Percentiles rank a stretch among this genome's conserved stretches.
Evolutionary conservation across 2,888 invertebrate genomes (phyloP).

Genomic region (Ferdinandea cuprea): DNA sequence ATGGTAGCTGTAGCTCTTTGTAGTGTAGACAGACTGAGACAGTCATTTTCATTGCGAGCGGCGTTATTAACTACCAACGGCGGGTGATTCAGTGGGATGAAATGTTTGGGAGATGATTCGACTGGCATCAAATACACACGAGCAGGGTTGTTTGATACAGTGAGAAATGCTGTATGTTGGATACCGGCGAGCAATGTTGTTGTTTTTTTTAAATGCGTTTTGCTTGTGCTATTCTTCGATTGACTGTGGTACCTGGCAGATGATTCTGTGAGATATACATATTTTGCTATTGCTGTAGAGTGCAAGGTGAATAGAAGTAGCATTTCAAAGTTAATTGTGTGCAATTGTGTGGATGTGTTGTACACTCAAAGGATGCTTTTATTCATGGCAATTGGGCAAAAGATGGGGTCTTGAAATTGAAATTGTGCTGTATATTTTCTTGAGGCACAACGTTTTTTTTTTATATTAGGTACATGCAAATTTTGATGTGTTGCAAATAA

Average conservation of each 20-base stretch:
- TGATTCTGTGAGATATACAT: constrained; percentile 28
- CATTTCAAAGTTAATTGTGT: constrained; percentile 71
- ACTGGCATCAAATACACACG: constrained; percentile 3
- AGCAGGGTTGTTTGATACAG: constrained; percentile 51
- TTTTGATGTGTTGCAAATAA: background rate
- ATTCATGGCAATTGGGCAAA: constrained; percentile 63
- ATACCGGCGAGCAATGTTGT: constrained; percentile 51
- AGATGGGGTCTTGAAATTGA: background rate
- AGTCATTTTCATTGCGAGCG: constrained; percentile 11
- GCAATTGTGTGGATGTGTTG: constrained; percentile 71
- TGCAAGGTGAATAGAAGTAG: constrained; percentile 60
- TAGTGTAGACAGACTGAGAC: constrained; percentile 31
- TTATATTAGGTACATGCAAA: no score
- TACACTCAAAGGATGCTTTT: constrained; percentile 70
- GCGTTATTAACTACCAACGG: no score
- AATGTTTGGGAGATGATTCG: constrained; percentile 50
- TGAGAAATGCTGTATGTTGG: constrained; percentile 41
- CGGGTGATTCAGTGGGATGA: constrained; percentile 62
- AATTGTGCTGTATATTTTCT: background rate
- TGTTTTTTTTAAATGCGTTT: constrained; percentile 43
- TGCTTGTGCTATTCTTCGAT: constrained; percentile 37
- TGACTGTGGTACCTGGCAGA: constrained; percentile 40
- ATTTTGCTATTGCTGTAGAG: constrained; percentile 25
- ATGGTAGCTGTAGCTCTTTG: no score
- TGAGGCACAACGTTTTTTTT: background rate